phyloP scores from a whole-genome alignment of 2,888 invertebrate species.

The Parnassius mnemosyne region DNA sequence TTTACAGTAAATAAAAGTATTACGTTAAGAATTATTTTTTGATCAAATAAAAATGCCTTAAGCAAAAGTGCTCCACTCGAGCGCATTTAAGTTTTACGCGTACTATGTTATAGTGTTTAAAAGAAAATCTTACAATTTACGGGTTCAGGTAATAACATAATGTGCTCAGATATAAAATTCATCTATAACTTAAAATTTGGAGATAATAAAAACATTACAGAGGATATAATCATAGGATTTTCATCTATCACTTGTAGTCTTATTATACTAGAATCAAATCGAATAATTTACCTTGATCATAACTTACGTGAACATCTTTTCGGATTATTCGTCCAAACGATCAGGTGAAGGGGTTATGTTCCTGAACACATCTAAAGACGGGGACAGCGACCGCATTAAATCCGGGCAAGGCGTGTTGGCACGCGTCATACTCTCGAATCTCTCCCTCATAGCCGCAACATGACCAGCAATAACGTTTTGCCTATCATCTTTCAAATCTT shows the following conservation, averaged over 20 bases:
- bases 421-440: slow-evolving; percentile 75
- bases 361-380: slow-evolving; percentile 55
- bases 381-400: slow-evolving; percentile 50
- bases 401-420: slow-evolving; percentile 69
- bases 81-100: too few species aligned
- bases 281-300: too few species aligned
- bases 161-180: slow-evolving; percentile 16
- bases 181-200: slow-evolving; percentile 11
- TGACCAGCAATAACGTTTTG: slow-evolving; percentile 68
- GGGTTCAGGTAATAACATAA: slow-evolving; percentile 3
- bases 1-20: too few species aligned
- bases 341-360: slow-evolving; percentile 65
- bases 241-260: background rate
- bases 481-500: slow-evolving; percentile 47
- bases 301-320: too few species aligned
- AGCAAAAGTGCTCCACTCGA: too few species aligned
- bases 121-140: slow-evolving; percentile 12
- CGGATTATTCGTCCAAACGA: slow-evolving; percentile 39
- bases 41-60: too few species aligned
- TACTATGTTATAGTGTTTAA: too few species aligned
- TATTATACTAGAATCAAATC: too few species aligned
- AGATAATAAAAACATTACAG: background rate
- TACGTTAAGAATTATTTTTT: too few species aligned
- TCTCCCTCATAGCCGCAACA: slow-evolving; percentile 75
- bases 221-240: too few species aligned